A percentile compares a stretch with the other conserved stretches of the same genome.
phyloP scores from a whole-genome alignment of 2,888 invertebrate genomes.

The Drosophila meridiana region DNA sequence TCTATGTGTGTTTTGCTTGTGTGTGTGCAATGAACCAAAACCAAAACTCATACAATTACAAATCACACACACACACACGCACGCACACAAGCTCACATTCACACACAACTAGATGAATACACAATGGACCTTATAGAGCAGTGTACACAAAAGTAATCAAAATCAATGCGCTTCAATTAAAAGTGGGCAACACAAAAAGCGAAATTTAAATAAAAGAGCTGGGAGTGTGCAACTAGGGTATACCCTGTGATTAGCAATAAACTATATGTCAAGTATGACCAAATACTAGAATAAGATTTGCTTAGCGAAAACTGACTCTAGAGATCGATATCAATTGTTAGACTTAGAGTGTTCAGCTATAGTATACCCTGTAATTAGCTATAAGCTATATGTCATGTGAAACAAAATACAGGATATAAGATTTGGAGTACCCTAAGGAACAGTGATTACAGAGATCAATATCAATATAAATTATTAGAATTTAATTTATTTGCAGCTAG shows the following conservation, averaged over 20 bases:
- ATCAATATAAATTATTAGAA: no score
- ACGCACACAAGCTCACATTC: constrained; percentile 23
- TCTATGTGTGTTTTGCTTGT: constrained; percentile 5
- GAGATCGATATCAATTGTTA: background rate
- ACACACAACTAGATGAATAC: constrained; percentile 12
- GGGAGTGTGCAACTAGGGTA: background rate
- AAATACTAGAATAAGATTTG: background rate
- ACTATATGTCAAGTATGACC: background rate
- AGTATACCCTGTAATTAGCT: no score
- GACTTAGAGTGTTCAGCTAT: no score
- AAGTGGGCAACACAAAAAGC: constrained; percentile 37
- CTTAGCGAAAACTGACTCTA: background rate
- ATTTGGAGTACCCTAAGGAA: no score
- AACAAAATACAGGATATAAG: no score
- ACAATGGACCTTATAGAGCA: constrained; percentile 36
- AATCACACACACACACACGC: constrained; percentile 9
- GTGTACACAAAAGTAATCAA: constrained; percentile 61
- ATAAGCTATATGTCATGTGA: no score
- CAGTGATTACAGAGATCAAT: no score
- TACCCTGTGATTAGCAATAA: background rate
- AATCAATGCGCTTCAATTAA: constrained; percentile 75
- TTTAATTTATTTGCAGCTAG: no score
- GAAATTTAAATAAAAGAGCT: constrained; percentile 7
- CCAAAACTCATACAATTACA: constrained; percentile 14
- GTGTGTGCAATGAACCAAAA: constrained; percentile 49